Evolutionary conservation across 2,797 vertebrate genomes (phyloP).

Genomic region (Rhincodon typus): DNA sequence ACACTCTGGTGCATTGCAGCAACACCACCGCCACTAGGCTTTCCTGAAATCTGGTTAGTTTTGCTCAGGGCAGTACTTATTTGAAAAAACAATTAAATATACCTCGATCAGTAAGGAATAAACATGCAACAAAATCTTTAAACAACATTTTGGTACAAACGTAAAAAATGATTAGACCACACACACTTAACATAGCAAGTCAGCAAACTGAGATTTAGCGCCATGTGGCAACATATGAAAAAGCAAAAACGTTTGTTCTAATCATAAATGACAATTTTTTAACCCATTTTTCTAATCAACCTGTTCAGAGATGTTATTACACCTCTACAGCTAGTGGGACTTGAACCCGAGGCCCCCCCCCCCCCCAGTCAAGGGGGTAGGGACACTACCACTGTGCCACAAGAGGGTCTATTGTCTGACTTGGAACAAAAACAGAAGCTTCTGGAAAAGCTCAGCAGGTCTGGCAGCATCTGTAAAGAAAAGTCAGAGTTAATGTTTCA

Average conservation of each 20-base stretch:
- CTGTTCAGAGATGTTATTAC: too few relatives aligned
- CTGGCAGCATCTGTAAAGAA: too few relatives aligned
- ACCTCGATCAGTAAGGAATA: neutral
- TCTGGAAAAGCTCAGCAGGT: too few relatives aligned
- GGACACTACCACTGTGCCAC: too few relatives aligned
- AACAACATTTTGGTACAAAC: neutral
- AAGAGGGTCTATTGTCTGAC: too few relatives aligned
- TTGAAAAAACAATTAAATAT: neutral
- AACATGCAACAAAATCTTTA: neutral
- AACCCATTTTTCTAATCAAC: too few relatives aligned
- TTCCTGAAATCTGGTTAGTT: neutral
- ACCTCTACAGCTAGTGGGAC: too few relatives aligned
- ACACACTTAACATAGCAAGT: neutral
- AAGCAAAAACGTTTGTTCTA: neutral
- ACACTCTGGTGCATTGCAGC: neutral
- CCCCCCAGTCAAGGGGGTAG: too few relatives aligned
- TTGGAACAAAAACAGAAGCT: neutral
- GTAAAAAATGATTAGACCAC: neutral
- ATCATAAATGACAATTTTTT: neutral
- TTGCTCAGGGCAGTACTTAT: neutral
- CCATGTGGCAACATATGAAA: neutral
- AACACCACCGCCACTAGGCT: neutral
- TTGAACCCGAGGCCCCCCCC: too few relatives aligned
- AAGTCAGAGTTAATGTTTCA: too few relatives aligned
- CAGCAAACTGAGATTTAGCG: neutral